These are phyloP conservation scores for Dryococelus australis DNA, from an alignment of 2,888 invertebrate species.

Conservation along the genomic window DNA sequence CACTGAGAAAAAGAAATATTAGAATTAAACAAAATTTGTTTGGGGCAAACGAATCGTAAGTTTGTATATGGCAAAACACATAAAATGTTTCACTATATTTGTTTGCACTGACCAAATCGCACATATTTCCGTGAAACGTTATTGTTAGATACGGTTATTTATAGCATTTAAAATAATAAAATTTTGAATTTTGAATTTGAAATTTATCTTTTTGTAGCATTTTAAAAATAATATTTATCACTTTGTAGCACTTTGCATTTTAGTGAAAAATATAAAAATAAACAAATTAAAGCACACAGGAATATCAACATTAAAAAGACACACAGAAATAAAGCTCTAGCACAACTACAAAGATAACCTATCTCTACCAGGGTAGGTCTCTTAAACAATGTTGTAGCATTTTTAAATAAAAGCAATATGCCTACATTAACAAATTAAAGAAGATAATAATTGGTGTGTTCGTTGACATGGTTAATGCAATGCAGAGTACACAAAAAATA, in stretches of 20 bases:
- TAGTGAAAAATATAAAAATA: no score
- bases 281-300: not conserved
- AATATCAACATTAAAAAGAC: not conserved
- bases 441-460: not conserved
- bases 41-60: no score
- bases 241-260: not conserved
- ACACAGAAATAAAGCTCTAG: not conserved
- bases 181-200: not conserved
- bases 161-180: not conserved
- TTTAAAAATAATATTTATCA: not conserved
- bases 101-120: no score
- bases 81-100: no score
- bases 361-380: not conserved
- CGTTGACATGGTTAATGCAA: not conserved
- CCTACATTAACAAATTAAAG: not conserved
- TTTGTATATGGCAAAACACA: no score
- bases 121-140: no score
- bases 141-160: not conserved
- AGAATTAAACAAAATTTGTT: no score
- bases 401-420: not conserved
- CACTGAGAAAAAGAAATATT: no score
- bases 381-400: not conserved
- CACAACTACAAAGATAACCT: not conserved
- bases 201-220: not conserved
- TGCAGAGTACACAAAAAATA: not conserved